A percentile compares a stretch with the other conserved stretches of the same genome.
These are phyloP conservation scores for Nephrotoma flavescens DNA, from an alignment of 2,888 invertebrate genomes.

Conservation along the genomic window DNA sequence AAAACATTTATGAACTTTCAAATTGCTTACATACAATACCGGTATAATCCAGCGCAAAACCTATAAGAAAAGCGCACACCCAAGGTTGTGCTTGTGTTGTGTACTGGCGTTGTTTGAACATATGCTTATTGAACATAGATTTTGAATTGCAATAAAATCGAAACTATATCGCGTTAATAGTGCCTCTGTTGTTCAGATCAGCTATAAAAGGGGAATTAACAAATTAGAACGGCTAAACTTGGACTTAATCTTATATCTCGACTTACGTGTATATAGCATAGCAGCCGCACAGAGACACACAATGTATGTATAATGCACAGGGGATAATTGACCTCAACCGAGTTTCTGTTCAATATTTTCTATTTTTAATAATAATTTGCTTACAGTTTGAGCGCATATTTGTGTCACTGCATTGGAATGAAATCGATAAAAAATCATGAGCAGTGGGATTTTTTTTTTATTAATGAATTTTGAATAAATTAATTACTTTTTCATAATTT, in stretches of 20 bases:
- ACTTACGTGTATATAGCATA: no score
- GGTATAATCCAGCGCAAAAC: background rate
- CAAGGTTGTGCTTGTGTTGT: background rate
- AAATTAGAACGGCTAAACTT: background rate
- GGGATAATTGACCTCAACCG: background rate
- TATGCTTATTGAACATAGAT: background rate
- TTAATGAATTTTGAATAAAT: no score
- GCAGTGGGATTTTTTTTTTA: no score
- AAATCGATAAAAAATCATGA: background rate
- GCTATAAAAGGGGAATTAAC: background rate
- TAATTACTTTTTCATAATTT: no score
- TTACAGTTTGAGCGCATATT: background rate
- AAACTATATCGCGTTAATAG: background rate
- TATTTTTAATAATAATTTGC: background rate
- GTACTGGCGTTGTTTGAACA: background rate
- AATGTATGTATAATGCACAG: background rate
- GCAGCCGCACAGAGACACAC: background rate
- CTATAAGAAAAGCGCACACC: background rate
- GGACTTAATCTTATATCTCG: background rate
- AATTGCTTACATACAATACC: background rate
- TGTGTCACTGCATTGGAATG: background rate
- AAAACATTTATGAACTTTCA: background rate
- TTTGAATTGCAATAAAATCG: background rate
- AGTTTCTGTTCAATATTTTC: background rate
- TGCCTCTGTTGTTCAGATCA: background rate